Evolutionary conservation across 1,140 invertebrate genomes (phyloP), one percentile per base, ranked within the genome.

Genomic region (Drosophila fuyamai): DNA sequence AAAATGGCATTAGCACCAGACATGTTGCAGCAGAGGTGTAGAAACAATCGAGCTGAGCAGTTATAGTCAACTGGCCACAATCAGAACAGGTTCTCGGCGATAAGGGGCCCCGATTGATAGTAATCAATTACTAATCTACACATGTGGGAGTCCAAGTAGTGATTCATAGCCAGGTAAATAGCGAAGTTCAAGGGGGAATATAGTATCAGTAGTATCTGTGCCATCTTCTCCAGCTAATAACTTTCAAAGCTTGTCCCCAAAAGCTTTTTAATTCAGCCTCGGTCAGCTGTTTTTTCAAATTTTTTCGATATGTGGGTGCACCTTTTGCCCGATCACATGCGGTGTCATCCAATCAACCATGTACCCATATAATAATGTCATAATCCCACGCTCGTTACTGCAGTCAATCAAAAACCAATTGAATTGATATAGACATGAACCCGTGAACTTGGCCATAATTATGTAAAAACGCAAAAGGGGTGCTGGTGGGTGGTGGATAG

Each of bases 41-140:
- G 14, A 53, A 16, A 40, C 23, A 53, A 63, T 59, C 71, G 62
- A 16, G 40, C 27, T 66, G 41, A 53, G 53, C 60, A 76, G 44
- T 41, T 38, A 13, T 18, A 60, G n/a, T 27, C 16, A n/a, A 77
- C 58, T 77, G 47, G 75, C 23, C 16, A 55, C 54, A 67, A 67
- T 67, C 65, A 65, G 59, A 68, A 68, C 38, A 43, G 35, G 32
- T 70, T 55, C 32, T 13, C 73, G 43, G 36, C 75, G 84, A 89
- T 88, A 86, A 89, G 71, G 35, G 60, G 78, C 47, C 81, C 47
- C 78, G 43, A 53, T 76, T 73, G 75, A 54, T 83, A 77, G 74
- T 77, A 83, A 79, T 79, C 79, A 66, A 71, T 70, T 27, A 73
- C 44, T 66, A 66, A 82, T 71, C 71, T 76, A 38, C 29, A n/a